phyloP scores from a whole-genome alignment of 2,797 vertebrate species.

The Cuculus canorus region DNA sequence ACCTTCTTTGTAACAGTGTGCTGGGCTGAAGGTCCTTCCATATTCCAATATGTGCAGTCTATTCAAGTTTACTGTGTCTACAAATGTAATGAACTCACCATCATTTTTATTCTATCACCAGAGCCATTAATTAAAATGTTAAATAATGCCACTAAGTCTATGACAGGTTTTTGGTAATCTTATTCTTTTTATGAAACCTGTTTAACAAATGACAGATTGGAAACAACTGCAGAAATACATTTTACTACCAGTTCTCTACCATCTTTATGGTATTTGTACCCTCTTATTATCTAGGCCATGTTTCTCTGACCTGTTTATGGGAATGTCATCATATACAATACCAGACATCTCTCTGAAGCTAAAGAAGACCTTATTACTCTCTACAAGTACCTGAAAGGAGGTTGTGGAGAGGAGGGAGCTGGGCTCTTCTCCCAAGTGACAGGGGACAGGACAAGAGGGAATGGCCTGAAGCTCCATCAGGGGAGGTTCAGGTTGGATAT shows the following conservation, averaged over 20 bases:
- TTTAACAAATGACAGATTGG: neutral
- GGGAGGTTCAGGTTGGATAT: too few relatives aligned
- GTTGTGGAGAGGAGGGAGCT: too few relatives aligned
- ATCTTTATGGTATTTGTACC: neutral
- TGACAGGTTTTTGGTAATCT: neutral
- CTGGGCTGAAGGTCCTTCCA: neutral
- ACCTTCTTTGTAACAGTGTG: neutral
- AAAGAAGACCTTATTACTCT: too few relatives aligned
- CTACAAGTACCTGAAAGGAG: too few relatives aligned
- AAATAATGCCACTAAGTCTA: neutral
- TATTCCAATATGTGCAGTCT: neutral
- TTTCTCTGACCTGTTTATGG: neutral
- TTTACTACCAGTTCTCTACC: neutral
- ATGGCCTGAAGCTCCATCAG: too few relatives aligned
- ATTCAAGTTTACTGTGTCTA: neutral
- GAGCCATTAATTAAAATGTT: neutral
- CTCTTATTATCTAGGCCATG: neutral
- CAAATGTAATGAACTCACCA: neutral
- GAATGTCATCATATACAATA: neutral
- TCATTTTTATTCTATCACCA: neutral
- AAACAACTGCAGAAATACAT: neutral
- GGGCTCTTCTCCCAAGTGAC: too few relatives aligned
- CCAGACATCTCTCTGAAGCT: neutral
- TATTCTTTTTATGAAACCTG: neutral
- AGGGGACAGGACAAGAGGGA: too few relatives aligned